These are phyloP conservation scores for Porites lobata DNA, from an alignment of 92 coral and sea anemone genomes.

Conservation along the genomic window DNA sequence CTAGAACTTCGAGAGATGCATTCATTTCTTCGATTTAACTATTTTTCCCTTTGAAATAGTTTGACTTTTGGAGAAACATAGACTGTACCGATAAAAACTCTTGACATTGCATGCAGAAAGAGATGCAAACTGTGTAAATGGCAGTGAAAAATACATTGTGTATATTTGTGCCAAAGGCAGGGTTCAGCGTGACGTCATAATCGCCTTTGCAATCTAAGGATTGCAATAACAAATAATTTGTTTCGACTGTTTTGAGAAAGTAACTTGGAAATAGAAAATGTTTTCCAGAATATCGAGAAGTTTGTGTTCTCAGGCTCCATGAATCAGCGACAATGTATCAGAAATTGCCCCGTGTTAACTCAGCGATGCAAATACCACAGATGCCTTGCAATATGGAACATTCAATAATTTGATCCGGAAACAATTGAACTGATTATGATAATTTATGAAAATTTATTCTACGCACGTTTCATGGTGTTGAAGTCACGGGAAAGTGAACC, in stretches of 20 bases:
- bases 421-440: conserved; percentile 38
- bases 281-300: neutral
- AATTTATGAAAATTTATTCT: conserved; percentile 52
- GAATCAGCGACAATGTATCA: neutral
- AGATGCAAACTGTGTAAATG: neutral
- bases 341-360: neutral
- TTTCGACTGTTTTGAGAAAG: neutral
- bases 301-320: no score
- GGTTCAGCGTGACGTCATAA: conserved; percentile 12
- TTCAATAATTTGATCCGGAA: conserved; percentile 44
- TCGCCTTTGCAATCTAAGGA: conserved; percentile 25
- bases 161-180: conserved; percentile 1
- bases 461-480: conserved; percentile 44
- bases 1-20: no score
- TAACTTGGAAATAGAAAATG: neutral
- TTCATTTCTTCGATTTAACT: no score
- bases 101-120: neutral
- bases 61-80: neutral
- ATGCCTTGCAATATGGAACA: neutral
- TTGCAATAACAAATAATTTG: neutral
- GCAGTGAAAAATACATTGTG: neutral
- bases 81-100: neutral
- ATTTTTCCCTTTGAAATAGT: neutral
- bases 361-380: neutral
- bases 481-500: neutral